Evolutionary conservation across 2,113 vertebrate species (phyloP).

Genomic region (Alouatta palliata): DNA sequence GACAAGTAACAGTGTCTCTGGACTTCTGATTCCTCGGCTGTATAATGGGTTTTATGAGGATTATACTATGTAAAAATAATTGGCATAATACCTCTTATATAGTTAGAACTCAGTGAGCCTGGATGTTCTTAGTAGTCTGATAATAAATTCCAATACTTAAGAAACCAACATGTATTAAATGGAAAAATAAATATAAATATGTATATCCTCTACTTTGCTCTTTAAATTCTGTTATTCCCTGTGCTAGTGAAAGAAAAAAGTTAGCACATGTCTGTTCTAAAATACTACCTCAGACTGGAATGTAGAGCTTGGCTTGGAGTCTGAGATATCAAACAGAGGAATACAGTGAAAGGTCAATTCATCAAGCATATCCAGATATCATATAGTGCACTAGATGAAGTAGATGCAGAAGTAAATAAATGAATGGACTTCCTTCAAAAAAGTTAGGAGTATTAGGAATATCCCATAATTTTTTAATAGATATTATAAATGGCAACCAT

Average conservation of each 20-base stretch:
- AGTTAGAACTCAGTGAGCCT: background rate
- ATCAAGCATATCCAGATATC: background rate
- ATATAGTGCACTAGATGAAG: background rate
- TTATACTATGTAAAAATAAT: background rate
- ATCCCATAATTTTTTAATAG: background rate
- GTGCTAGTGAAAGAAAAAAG: background rate
- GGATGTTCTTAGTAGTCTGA: background rate
- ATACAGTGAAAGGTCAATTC: background rate
- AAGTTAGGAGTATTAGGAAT: background rate
- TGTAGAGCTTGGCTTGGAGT: background rate
- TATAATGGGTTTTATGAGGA: background rate
- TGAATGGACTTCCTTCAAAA: background rate
- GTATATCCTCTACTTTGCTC: background rate
- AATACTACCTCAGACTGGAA: background rate
- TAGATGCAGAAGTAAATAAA: background rate
- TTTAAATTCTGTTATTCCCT: background rate
- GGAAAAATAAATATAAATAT: background rate
- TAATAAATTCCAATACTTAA: conserved; percentile 16
- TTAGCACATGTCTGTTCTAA: background rate
- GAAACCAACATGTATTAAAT: background rate
- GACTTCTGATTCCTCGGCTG: background rate
- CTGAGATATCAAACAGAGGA: background rate
- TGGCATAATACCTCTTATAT: background rate
- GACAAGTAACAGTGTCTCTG: background rate
- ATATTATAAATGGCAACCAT: background rate